Conservation (phyloP, 2,113 vertebrate species). For the Heloderma charlesbogerti region DNA sequence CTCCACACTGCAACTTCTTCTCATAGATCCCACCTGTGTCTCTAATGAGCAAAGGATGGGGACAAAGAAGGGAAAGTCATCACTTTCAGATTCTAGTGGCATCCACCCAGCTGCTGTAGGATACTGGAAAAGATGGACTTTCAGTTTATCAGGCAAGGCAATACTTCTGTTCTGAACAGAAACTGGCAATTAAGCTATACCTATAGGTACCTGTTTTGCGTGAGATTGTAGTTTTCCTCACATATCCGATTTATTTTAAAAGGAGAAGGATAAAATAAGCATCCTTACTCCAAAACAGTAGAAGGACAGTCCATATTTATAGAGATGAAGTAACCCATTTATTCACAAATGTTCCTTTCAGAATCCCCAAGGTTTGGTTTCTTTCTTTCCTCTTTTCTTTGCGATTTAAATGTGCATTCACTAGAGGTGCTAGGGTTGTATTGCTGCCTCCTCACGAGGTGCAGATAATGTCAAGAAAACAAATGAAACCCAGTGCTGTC, state of each 20-base stretch:
- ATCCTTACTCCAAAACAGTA: conserved; percentile 28
- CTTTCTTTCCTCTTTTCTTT: conserved; percentile 46
- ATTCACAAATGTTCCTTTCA: conserved; percentile 46
- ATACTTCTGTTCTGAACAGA: background rate
- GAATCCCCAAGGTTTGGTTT: conserved; percentile 41
- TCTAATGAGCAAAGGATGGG: background rate
- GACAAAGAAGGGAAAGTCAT: background rate
- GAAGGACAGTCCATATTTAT: conserved; percentile 38
- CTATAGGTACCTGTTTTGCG: background rate
- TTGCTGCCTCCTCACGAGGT: conserved; percentile 61
- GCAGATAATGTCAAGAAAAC: conserved; percentile 74
- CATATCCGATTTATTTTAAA: background rate
- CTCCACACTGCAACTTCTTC: background rate
- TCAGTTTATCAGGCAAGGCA: background rate
- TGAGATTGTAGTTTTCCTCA: background rate
- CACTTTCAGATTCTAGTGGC: background rate
- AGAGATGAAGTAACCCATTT: conserved; percentile 63
- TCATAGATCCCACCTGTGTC: no score
- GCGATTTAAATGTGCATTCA: conserved; percentile 57
- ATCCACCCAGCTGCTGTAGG: background rate
- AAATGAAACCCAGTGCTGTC: conserved; percentile 72
- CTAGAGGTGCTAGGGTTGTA: conserved; percentile 29
- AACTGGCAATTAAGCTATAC: background rate
- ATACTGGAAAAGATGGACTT: background rate
- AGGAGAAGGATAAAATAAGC: background rate